A percentile compares a stretch with the other conserved stretches of the same genome.
phyloP scores from a whole-genome alignment of 2,888 invertebrate genomes.

The Pterostichus madidus region DNA sequence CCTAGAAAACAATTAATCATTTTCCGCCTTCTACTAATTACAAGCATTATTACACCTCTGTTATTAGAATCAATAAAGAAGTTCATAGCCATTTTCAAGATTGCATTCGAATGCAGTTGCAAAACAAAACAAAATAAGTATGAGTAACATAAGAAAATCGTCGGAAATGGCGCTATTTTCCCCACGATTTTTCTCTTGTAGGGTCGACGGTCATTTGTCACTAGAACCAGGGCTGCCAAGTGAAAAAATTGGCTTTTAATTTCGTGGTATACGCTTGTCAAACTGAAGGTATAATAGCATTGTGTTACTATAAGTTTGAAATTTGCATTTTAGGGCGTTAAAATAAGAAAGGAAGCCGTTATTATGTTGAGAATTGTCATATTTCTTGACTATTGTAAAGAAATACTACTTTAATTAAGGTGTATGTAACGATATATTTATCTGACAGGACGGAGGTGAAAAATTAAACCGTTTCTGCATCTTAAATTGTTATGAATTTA shows the following conservation, averaged over 20 bases:
- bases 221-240: background rate
- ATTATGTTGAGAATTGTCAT: conserved; percentile 24
- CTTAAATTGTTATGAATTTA: conserved; percentile 23
- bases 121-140: background rate
- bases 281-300: conserved; percentile 30
- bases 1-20: conserved; percentile 14
- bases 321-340: conserved; percentile 29
- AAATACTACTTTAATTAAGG: conserved; percentile 26
- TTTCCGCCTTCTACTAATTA: background rate
- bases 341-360: conserved; percentile 2
- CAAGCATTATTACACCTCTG: background rate
- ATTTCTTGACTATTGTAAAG: conserved; percentile 16
- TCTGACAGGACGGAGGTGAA: conserved; percentile 22
- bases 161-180: conserved; percentile 44
- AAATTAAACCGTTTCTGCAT: conserved; percentile 32
- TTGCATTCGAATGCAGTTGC: background rate
- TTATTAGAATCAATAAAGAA: conserved; percentile 34
- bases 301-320: background rate
- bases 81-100: background rate
- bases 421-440: conserved; percentile 26
- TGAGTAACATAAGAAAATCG: conserved; percentile 24
- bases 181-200: background rate
- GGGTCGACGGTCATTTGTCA: conserved; percentile 17
- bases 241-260: conserved; percentile 45
- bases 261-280: conserved; percentile 31